phyloP scores from a whole-genome alignment of 2,888 invertebrate genomes.

The Cryptocephalus moraei region DNA sequence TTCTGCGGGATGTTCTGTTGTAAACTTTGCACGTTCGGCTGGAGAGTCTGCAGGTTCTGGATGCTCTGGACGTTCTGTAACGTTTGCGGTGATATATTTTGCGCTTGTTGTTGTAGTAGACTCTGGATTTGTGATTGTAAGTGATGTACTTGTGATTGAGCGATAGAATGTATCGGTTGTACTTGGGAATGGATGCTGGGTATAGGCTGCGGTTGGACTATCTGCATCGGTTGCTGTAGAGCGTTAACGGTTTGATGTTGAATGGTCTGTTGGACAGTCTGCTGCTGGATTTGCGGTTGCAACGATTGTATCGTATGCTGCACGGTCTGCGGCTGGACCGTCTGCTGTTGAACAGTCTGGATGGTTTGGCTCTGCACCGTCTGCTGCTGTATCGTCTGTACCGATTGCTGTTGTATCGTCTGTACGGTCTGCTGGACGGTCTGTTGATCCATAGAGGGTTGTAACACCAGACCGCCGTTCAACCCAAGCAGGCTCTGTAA shows the following conservation, averaged over 20 bases:
- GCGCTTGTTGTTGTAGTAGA: constrained; percentile 23
- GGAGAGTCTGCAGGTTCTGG: constrained; percentile 8
- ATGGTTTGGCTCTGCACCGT: constrained; percentile 38
- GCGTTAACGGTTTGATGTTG: constrained; percentile 31
- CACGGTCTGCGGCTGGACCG: constrained; percentile 32
- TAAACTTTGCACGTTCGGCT: constrained; percentile 13
- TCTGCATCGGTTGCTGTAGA: constrained; percentile 33
- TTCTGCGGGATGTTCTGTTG: constrained; percentile 13
- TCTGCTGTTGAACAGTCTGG: constrained; percentile 37
- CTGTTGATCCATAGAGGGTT: constrained; percentile 37
- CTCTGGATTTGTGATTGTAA: constrained; percentile 31
- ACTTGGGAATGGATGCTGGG: constrained; percentile 30
- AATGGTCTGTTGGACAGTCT: constrained; percentile 25
- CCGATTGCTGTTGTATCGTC: constrained; percentile 38
- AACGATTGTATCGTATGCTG: constrained; percentile 31
- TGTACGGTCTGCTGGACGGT: constrained; percentile 37
- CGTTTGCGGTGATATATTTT: constrained; percentile 11
- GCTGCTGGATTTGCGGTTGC: constrained; percentile 34
- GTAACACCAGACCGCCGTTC: constrained; percentile 34
- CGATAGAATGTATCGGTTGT: constrained; percentile 25
- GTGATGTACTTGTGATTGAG: constrained; percentile 29
- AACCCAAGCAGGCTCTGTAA: constrained; percentile 36
- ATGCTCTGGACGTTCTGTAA: constrained; percentile 10
- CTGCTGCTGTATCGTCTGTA: constrained; percentile 37
- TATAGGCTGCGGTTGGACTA: constrained; percentile 34